Base-by-base conservation (phyloP, 2,797 vertebrate genomes). In the Atherinosoma microstoma region DNA sequence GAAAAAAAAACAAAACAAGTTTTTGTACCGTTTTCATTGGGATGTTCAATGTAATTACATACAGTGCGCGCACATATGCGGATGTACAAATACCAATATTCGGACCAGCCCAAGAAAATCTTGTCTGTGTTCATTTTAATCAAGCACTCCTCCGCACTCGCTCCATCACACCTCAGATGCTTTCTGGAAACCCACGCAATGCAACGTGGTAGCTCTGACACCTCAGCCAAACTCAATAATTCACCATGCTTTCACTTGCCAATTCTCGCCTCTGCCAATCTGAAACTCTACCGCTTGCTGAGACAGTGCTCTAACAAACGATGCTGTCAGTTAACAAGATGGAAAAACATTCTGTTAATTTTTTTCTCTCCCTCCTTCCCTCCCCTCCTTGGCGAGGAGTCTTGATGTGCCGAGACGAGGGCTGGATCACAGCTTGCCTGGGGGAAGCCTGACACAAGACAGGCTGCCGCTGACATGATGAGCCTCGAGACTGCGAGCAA, bases 321-420 rank as follows among this genome's bases (percentile, higher is more conserved):
- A 91, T 84, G 89, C 93, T 92, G 92, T 93, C 93, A 93, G 88
- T 92, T 93, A 93, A 93, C 92, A 93, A 93, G 92, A 93, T 91
- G 92, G 92, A 88, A 92, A 93, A 93, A 94, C 92, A 93, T 93
- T 93, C 92, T 93, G 92, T 90, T 94, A 90, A 93, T 92, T 93
- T 88, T 81, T 86, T 84, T 81, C 78, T 78, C 79, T 78, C 83
- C 66, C 83, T 82, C 78, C 58, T 67, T 69, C 79, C 78, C 84
- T 72, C 82, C 80, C 71, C 75, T 87, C 77, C 80, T 80, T 68
- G 18, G 75, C 36, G 53, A 85, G 78, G 79, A 83, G 88, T 90
- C 87, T 92, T 93, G 89, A 94, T 93, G 89, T 88, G 88, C 76
- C n/a, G 64, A 91, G 87, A 93, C 68, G 82, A 90, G 91, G 89